phyloP scores from a whole-genome alignment of 2,888 invertebrate genomes.

The Byasa hedistus region DNA sequence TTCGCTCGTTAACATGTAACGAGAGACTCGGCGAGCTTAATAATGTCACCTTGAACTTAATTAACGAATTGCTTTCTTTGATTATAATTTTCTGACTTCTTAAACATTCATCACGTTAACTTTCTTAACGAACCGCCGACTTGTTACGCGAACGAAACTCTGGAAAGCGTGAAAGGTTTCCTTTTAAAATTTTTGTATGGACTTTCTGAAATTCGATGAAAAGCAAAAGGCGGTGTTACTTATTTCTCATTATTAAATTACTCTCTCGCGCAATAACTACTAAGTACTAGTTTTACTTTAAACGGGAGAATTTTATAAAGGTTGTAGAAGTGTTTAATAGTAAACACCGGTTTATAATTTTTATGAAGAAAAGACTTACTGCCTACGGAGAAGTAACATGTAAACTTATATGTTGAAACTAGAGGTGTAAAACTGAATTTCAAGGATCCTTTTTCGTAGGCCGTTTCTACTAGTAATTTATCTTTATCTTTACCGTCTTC shows the following conservation, averaged over 20 bases:
- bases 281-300: too few relatives aligned
- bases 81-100: slow-evolving; percentile 29
- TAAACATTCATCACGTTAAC: slow-evolving; percentile 29
- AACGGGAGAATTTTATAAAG: too few relatives aligned
- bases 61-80: slow-evolving; percentile 30
- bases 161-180: not conserved
- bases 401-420: too few relatives aligned
- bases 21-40: slow-evolving; percentile 14
- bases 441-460: too few relatives aligned
- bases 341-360: too few relatives aligned
- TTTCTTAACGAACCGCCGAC: slow-evolving; percentile 25
- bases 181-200: not conserved
- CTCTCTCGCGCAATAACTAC: too few relatives aligned
- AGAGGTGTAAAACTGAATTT: too few relatives aligned
- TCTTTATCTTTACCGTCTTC: too few relatives aligned
- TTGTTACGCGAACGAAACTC: slow-evolving; percentile 17
- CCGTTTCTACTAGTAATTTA: too few relatives aligned
- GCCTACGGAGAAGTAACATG: too few relatives aligned
- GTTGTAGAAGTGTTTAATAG: too few relatives aligned
- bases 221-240: not conserved
- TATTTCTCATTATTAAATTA: not conserved
- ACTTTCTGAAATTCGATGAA: not conserved
- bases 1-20: slow-evolving; percentile 31
- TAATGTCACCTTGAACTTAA: slow-evolving; percentile 24
- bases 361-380: too few relatives aligned